Evolutionary conservation across 2,797 vertebrate species (phyloP), one percentile per base, ranked within the genome.

Genomic region (Pogoniulus pusillus): DNA sequence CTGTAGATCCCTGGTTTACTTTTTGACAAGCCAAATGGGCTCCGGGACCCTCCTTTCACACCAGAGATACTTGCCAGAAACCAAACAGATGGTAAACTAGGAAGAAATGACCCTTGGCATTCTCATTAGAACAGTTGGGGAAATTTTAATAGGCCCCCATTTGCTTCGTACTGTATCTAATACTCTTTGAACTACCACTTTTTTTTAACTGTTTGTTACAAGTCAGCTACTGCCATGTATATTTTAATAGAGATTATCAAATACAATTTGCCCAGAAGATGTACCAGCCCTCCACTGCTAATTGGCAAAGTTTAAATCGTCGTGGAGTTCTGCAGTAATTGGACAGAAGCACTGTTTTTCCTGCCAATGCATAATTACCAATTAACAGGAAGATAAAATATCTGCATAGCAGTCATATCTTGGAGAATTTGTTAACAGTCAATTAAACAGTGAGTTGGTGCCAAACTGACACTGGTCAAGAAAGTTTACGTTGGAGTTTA

Each of bases 221-320:
- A 97, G 96, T 97, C 97, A 97, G 85, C 96, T 97, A 95, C 92
- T 91, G 54, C 96, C 94, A 96, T 97, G 96, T 98, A 96, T 97
- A 97, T 97, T 97, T 97, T 96, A 97, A 97, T 96, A 96, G 95
- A 87, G 89, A 96, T 97, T 97, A 97, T 97, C 97, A 97, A 97
- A 96, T 90, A 96, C 90, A 95, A 91, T 97, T 98, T 97, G 92
- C 96, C 96, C 95, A 97, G 96, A 97, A 97, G 95, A 97, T 96
- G 93, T 96, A 96, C 94, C 89, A 97, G 85, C 86, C 85, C 80
- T 97, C 91, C 11, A 19, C 95, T 94, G 89, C 94, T 97, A 98
- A 98, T 98, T 98, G 97, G 96, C 88, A 95, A 97, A 97, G 96
- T 97, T 98, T 97, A 97, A 97, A 97, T 97, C 97, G 97, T 97